A percentile compares a stretch with the other conserved stretches of the same genome.
phyloP scores from a whole-genome alignment of 2,113 vertebrate genomes.

The Rhea pennata region DNA sequence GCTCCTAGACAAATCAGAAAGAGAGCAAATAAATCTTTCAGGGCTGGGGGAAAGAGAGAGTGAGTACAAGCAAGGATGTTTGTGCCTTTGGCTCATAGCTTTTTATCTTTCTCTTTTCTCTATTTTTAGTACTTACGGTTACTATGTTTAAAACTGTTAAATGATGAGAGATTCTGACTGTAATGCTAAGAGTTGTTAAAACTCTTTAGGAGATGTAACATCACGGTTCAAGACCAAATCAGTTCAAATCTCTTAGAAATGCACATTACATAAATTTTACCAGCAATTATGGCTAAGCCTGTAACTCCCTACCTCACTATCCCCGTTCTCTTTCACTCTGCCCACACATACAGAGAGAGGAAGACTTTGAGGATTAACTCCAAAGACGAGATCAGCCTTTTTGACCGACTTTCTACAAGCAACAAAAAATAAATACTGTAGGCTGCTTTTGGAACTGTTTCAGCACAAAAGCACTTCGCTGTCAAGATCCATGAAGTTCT shows the following conservation, averaged over 20 bases:
- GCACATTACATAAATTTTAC: background rate
- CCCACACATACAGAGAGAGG: background rate
- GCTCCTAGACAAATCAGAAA: constrained; percentile 77
- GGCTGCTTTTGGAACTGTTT: constrained; percentile 41
- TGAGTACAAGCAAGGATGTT: background rate
- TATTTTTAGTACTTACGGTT: constrained; percentile 6
- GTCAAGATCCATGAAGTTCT: background rate
- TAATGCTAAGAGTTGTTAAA: background rate
- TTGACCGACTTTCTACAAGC: background rate
- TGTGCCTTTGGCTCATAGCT: background rate
- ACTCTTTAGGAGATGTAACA: background rate
- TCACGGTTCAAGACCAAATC: background rate
- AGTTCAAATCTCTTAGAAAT: background rate
- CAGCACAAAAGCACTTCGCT: constrained; percentile 19
- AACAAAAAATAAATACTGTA: constrained; percentile 37
- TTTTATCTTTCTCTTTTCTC: background rate
- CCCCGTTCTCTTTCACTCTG: background rate
- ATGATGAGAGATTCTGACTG: background rate
- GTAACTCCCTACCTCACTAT: background rate
- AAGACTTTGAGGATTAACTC: constrained; percentile 28
- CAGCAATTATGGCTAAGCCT: background rate
- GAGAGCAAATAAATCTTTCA: background rate
- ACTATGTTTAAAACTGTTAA: constrained; percentile 11
- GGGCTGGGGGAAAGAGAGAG: background rate
- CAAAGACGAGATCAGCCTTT: background rate